Percentiles rank a stretch among this genome's conserved stretches.
These are phyloP conservation scores for Aradus depressus DNA, from an alignment of 2,888 invertebrate genomes.

Conservation along the genomic window DNA sequence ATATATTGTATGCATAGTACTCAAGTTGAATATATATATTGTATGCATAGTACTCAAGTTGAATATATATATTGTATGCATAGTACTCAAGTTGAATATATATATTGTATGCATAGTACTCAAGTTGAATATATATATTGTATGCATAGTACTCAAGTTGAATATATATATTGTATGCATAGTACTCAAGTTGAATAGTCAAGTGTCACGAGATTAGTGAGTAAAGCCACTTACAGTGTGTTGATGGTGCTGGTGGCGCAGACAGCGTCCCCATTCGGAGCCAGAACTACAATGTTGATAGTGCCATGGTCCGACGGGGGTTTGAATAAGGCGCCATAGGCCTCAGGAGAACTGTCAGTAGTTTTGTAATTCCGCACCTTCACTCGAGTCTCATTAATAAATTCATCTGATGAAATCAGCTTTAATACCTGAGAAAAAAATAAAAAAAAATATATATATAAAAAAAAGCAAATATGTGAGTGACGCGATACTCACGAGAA, in stretches of 20 bases:
- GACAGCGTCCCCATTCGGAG: slow-evolving; percentile 74
- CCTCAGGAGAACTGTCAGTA: slow-evolving; percentile 40
- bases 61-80: too few relatives aligned
- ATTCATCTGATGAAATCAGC: slow-evolving; percentile 71
- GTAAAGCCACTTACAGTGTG: slow-evolving; percentile 38
- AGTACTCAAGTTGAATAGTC: too few relatives aligned
- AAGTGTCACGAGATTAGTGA: neutral
- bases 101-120: too few relatives aligned
- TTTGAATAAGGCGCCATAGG: slow-evolving; percentile 28
- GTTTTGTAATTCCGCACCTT: slow-evolving; percentile 49
- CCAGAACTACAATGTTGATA: slow-evolving; percentile 67
- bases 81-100: too few relatives aligned
- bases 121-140: too few relatives aligned
- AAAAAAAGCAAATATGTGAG: too few relatives aligned
- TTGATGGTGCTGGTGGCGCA: slow-evolving; percentile 84
- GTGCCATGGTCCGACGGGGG: slow-evolving; percentile 45
- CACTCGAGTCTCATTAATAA: slow-evolving; percentile 49
- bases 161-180: too few relatives aligned
- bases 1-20: too few relatives aligned
- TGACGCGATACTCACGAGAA: too few relatives aligned
- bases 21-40: too few relatives aligned
- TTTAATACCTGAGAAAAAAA: slow-evolving; percentile 46
- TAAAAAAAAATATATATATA: slow-evolving; percentile 3
- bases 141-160: too few relatives aligned
- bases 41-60: too few relatives aligned